Conservation (phyloP, 2,888 invertebrate genomes). For the Tiphia femorata region DNA sequence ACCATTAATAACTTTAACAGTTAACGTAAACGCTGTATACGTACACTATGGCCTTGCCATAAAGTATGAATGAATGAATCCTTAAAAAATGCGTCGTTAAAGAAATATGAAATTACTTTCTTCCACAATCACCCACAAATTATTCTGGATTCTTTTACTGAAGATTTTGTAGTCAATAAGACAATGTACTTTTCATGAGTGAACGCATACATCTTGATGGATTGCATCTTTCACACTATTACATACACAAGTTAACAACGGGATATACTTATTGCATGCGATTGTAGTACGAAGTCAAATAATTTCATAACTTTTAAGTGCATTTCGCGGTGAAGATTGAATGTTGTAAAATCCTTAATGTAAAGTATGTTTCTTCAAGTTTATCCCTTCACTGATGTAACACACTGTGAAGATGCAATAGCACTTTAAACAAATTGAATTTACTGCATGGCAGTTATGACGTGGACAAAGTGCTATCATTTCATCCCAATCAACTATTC, state of each 20-base stretch:
- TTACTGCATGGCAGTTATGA: slow-evolving; percentile 24
- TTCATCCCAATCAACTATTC: slow-evolving; percentile 33
- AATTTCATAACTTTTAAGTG: too few species aligned
- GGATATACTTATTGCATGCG: slow-evolving; percentile 22
- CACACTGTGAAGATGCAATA: slow-evolving; percentile 11
- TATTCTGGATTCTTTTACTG: not conserved
- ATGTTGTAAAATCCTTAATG: not conserved
- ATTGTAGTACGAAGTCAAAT: too few species aligned
- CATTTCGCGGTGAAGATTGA: not conserved
- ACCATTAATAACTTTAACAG: too few species aligned
- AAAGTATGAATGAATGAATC: slow-evolving; percentile 25
- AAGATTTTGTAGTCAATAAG: not conserved
- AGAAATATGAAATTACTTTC: not conserved
- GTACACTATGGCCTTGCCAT: slow-evolving; percentile 2
- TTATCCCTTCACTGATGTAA: not conserved
- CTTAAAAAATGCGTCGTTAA: slow-evolving; percentile 16
- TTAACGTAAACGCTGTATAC: too few species aligned
- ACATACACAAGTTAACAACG: slow-evolving; percentile 36
- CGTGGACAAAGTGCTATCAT: slow-evolving; percentile 17
- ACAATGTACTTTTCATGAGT: not conserved
- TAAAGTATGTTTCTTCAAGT: not conserved
- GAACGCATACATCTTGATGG: not conserved
- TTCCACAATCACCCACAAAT: not conserved
- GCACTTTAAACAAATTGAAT: slow-evolving; percentile 26
- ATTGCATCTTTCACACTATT: slow-evolving; percentile 21